A percentile compares a stretch with the other conserved stretches of the same genome.
Conservation (phyloP, 2,888 invertebrate species). For the Chrysolina oricalcia region DNA sequence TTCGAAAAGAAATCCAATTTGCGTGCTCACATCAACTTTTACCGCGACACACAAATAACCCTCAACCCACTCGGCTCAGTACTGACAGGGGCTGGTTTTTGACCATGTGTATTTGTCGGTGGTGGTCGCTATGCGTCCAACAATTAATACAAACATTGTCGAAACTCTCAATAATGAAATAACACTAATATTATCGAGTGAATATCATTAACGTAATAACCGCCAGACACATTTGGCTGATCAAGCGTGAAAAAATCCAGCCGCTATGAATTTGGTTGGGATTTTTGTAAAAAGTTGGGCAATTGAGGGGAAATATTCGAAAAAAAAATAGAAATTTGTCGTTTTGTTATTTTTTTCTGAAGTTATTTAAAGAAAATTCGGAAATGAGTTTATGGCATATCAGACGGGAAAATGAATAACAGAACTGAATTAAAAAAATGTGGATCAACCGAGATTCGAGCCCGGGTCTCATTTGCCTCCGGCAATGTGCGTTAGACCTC, state of each 20-base stretch:
- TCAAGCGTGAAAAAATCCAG: background rate
- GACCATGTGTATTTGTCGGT: background rate
- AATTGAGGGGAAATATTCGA: too few relatives aligned
- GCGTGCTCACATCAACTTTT: background rate
- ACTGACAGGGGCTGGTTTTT: constrained; percentile 12
- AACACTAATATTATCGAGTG: background rate
- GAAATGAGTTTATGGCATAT: too few relatives aligned
- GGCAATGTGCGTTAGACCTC: too few relatives aligned
- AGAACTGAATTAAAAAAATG: too few relatives aligned
- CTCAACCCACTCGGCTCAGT: background rate
- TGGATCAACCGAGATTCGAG: too few relatives aligned
- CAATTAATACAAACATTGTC: constrained; percentile 27
- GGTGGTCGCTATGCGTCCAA: constrained; percentile 27
- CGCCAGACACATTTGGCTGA: background rate
- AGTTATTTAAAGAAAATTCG: too few relatives aligned
- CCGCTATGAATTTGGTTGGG: background rate
- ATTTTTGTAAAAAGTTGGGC: background rate
- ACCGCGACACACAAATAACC: constrained; percentile 8
- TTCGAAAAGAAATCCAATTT: background rate
- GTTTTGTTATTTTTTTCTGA: too few relatives aligned
- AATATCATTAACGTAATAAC: background rate
- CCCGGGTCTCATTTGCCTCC: too few relatives aligned
- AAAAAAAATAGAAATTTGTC: too few relatives aligned
- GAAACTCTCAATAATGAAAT: constrained; percentile 7
- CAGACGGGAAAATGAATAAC: too few relatives aligned